Base-by-base conservation (phyloP, 35 echinoderm and acorn worm species). In the Chiridota heheva region DNA sequence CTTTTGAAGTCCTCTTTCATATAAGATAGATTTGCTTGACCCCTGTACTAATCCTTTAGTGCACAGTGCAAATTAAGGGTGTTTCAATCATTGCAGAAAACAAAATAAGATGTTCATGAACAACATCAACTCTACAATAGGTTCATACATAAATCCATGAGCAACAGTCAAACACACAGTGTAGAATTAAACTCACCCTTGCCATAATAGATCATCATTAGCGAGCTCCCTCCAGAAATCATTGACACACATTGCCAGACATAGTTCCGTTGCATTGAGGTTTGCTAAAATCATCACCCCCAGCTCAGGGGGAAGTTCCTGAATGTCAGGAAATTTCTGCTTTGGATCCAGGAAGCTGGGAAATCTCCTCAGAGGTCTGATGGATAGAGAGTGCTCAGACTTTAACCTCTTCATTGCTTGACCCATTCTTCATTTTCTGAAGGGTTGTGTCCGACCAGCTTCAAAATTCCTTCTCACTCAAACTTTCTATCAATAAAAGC, bases 221-320 rank as follows among this genome's bases (percentile, higher is more conserved):
- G 95, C 89, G 0, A 98, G 67, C 16, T 91, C 80, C 10, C 85
- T 74, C 95, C 95, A 98, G 69, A 98, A 98, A 30, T 91, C 84
- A 86, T 98, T 98, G 25, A 98, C 95, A 76, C 87, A 90, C 81
- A 91, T 91, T 16, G 95, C 95, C 16, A 98, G 78, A 51, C 89
- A 98, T 22, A 98, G 81, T 49, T 98, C 95, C 5, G 89, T 91
- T 20, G 89, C 89, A 82, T 88, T 98, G 26, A 98, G 67, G 74
- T 98, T 98, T 4, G 95, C 91, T 5, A 98, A 62, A 20, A 98
- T 89, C 75, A 91, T 84, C 12, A 91, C 73, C 1, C 71, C 95
- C 20, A 98, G 59, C 76, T 98, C 95, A 1, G 95, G 89, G 25
- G 95, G 95, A 62, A 98, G 66, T 44, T 90, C 87, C 36, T 81